Base-by-base conservation (phyloP, 2,113 vertebrate species). In the Lynx canadensis region DNA sequence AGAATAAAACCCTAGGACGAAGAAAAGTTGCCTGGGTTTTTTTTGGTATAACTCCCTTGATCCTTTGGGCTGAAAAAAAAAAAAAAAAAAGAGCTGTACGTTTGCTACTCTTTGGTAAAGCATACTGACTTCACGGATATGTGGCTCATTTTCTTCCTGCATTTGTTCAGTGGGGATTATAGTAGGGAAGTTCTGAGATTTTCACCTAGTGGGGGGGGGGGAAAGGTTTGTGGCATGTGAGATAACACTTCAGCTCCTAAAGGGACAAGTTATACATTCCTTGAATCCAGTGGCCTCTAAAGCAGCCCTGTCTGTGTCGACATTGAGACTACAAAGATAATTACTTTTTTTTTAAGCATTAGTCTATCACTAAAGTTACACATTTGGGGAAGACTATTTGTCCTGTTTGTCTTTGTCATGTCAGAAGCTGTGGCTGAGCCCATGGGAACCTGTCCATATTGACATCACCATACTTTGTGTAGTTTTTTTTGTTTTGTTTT, bases 91-190 rank as follows among this genome's bases (percentile, higher is more conserved):
- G 50, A 87, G 36, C 8, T 82, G 27, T 45, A 29, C 11, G 69
- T 71, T 93, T 80, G 48, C 83, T 88, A 9, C 60, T 97, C 27
- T 95, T 63, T 89, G 78, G 76, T 82, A 88, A 93, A 91, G n/a
- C 71, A 74, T 27, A 15, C 48, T 69, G 63, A 36, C 33, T 91
- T 94, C 29, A 74, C 38, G 25, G 89, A 38, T 97, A 36, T 50
- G 21, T 41, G 29, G 16, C 4, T 80, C 23, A 63, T 57, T 57
- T 19, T 16, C 82, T 65, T 55, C 45, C 2, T 19, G 3, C 1
- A 19, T 57, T 69, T 92, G 18, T 91, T 79, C 65, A 36, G 13
- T 63, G 52, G 21, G 18, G 25, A 27, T 66, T 86, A 38, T 33
- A 78, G 18, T 31, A 73, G 36, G 25, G 78, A 83, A 79, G 9